A percentile compares a stretch with the other conserved stretches of the same genome.
These are phyloP conservation scores for Drosophila diplacantha DNA, from an alignment of 2,888 invertebrate genomes.

Conservation along the genomic window DNA sequence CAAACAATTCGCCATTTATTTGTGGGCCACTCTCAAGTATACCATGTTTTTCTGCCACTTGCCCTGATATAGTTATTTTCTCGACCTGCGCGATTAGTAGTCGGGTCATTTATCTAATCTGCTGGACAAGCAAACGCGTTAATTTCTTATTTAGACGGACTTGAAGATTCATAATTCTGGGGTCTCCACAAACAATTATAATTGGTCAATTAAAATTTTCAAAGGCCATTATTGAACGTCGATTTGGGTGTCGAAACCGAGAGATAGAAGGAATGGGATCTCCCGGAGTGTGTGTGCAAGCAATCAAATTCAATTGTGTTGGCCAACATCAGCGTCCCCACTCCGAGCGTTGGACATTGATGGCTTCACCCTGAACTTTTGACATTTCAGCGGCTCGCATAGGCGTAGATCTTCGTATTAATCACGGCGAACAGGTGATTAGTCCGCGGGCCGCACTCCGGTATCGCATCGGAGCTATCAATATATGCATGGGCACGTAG, in stretches of 20 bases:
- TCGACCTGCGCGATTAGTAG: not conserved
- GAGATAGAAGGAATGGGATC: constrained; percentile 15
- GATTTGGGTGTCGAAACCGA: constrained; percentile 24
- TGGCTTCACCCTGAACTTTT: constrained; percentile 67
- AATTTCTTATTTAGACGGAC: constrained; percentile 6
- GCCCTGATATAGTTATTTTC: constrained; percentile 27
- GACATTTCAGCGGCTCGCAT: constrained; percentile 52
- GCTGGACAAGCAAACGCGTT: constrained; percentile 8
- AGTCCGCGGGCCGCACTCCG: constrained; percentile 12
- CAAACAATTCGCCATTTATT: constrained; percentile 22
- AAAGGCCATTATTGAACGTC: constrained; percentile 13
- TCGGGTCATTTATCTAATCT: constrained; percentile 19
- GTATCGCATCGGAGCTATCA: constrained; percentile 6
- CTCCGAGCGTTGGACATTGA: constrained; percentile 63
- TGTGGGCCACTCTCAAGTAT: constrained; percentile 12
- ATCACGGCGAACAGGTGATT: constrained; percentile 38
- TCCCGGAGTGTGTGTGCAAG: constrained; percentile 14
- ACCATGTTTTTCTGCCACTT: constrained; percentile 13
- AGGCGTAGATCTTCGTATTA: constrained; percentile 35
- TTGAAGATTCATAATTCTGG: constrained; percentile 6
- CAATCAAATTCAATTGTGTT: constrained; percentile 34
- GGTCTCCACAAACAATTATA: constrained; percentile 13
- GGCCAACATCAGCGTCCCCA: constrained; percentile 23
- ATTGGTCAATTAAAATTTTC: constrained; percentile 26
- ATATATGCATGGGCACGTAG: constrained; percentile 30